A percentile compares a stretch with the other conserved stretches of the same genome.
Evolutionary conservation across 2,888 invertebrate genomes (phyloP).

Genomic region (Ennomos fuscantarius): DNA sequence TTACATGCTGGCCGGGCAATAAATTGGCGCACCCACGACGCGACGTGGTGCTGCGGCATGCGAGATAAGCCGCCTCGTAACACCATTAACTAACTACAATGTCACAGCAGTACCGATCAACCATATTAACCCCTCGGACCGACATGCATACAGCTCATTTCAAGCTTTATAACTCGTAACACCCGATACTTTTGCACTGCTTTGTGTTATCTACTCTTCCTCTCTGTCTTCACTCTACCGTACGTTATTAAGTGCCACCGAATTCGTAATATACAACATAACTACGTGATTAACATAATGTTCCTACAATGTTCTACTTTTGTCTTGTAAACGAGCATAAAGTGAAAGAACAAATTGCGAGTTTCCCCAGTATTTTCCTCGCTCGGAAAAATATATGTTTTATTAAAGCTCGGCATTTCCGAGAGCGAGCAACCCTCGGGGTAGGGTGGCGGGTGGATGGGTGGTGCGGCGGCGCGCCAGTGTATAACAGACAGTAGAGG

Average conservation of each 20-base stretch:
- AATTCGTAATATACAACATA: conserved; percentile 70
- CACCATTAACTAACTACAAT: conserved; percentile 70
- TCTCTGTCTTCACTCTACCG: conserved; percentile 29
- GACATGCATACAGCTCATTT: conserved; percentile 42
- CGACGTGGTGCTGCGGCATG: conserved; percentile 63
- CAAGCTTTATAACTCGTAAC: conserved; percentile 60
- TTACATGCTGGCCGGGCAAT: conserved; percentile 66
- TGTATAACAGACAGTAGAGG: conserved; percentile 85
- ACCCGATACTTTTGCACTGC: conserved; percentile 47
- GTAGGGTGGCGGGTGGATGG: conserved; percentile 58
- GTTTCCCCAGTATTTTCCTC: conserved; percentile 85
- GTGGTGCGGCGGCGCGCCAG: conserved; percentile 77
- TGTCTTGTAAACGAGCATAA: conserved; percentile 86
- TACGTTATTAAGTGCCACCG: conserved; percentile 46
- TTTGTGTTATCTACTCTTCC: conserved; percentile 18
- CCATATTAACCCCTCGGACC: conserved; percentile 50
- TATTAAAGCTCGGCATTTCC: conserved; percentile 86
- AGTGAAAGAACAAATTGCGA: conserved; percentile 86
- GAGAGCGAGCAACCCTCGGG: conserved; percentile 80
- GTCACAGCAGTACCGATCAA: conserved; percentile 64
- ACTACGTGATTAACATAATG: conserved; percentile 84
- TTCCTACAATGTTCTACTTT: conserved; percentile 84
- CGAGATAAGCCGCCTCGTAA: conserved; percentile 75
- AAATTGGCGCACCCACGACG: conserved; percentile 71
- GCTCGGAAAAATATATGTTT: conserved; percentile 86